Evolutionary conservation across 2,797 vertebrate genomes (phyloP).

Genomic region (Macroramphosus scolopax): DNA sequence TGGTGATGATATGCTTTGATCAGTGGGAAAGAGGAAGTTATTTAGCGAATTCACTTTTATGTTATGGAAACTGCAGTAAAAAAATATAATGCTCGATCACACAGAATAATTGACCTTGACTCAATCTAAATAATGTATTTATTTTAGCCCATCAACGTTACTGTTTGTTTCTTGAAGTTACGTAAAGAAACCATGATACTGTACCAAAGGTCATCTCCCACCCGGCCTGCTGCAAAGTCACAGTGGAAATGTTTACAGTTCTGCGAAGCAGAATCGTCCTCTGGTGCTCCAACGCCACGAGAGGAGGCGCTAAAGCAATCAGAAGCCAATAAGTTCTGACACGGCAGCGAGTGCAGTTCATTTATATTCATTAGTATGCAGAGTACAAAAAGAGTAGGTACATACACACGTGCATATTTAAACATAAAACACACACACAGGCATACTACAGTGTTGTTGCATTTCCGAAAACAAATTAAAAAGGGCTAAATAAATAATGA

Average conservation of each 20-base stretch:
- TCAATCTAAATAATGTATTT: too few relatives aligned
- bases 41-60: too few relatives aligned
- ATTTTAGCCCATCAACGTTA: too few relatives aligned
- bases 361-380: constrained; percentile 47
- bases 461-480: constrained; percentile 27
- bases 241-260: background rate
- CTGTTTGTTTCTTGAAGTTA: too few relatives aligned
- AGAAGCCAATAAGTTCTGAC: constrained; percentile 36
- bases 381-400: background rate
- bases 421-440: constrained; percentile 2
- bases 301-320: constrained; percentile 23
- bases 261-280: background rate
- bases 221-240: background rate
- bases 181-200: too few relatives aligned
- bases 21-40: too few relatives aligned
- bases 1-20: too few relatives aligned
- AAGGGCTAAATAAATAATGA: constrained; percentile 24
- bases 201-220: background rate
- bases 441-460: constrained; percentile 50
- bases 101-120: too few relatives aligned
- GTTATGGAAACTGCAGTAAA: too few relatives aligned
- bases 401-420: background rate
- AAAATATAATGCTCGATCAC: too few relatives aligned
- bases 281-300: background rate
- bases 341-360: constrained; percentile 30